phyloP scores from a whole-genome alignment of 2,888 invertebrate genomes.

The Pollenia angustigena region DNA sequence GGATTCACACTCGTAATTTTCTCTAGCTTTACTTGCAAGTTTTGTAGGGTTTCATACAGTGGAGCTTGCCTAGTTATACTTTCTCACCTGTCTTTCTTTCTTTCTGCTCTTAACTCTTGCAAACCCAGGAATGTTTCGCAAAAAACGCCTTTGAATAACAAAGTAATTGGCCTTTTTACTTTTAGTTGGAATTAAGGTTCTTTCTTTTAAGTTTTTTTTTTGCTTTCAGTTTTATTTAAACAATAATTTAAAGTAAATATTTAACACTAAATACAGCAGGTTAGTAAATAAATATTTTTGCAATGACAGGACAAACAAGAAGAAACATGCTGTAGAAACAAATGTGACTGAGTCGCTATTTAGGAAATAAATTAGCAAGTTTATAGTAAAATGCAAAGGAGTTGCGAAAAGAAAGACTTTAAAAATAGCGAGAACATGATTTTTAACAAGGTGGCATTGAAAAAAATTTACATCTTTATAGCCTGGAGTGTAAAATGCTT shows the following conservation, averaged over 20 bases:
- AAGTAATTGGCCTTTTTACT: constrained; percentile 67
- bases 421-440: background rate
- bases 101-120: background rate
- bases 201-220: background rate
- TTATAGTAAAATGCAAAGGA: constrained; percentile 23
- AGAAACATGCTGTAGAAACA: constrained; percentile 33
- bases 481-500: too few species aligned
- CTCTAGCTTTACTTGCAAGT: too few species aligned
- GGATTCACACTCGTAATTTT: too few species aligned
- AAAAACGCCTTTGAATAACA: constrained; percentile 35
- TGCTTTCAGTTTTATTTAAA: constrained; percentile 47
- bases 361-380: constrained; percentile 60
- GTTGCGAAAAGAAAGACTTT: background rate
- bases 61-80: too few species aligned
- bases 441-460: too few species aligned
- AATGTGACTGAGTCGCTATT: constrained; percentile 51
- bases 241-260: constrained; percentile 56
- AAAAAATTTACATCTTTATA: too few species aligned
- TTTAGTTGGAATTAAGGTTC: constrained; percentile 21
- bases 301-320: background rate
- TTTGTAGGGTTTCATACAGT: too few species aligned
- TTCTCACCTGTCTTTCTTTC: background rate
- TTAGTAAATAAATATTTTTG: too few species aligned
- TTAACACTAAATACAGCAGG: constrained; percentile 16
- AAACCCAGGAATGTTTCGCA: constrained; percentile 2